These are phyloP conservation scores for Elgaria multicarinata DNA, from an alignment of 2,113 vertebrate species.

Conservation along the genomic window DNA sequence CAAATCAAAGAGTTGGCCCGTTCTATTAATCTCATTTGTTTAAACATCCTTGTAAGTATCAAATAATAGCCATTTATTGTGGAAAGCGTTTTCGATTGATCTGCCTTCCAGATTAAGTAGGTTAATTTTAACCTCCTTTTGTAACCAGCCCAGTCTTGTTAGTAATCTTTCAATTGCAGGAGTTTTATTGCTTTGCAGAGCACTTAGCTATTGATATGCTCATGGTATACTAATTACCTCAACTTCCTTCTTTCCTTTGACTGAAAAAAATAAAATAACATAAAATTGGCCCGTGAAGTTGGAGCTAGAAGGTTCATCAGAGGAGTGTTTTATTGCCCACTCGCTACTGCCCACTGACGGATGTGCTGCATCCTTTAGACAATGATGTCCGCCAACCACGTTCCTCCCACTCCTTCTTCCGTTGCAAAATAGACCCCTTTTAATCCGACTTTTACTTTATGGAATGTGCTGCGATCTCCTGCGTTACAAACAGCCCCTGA, in stretches of 20 bases:
- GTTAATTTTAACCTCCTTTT: conserved; percentile 15
- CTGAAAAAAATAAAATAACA: background rate
- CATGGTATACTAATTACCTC: background rate
- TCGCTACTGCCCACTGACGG: no score
- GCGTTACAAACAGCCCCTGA: no score
- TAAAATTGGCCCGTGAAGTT: background rate
- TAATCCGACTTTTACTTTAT: no score
- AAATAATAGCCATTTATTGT: background rate
- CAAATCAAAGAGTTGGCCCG: background rate
- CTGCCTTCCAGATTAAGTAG: conserved; percentile 10
- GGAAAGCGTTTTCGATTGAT: background rate
- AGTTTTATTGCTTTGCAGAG: conserved; percentile 5
- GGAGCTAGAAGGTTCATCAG: no score
- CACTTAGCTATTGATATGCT: background rate
- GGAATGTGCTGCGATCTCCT: no score
- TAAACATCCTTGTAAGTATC: background rate
- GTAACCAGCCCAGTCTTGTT: background rate
- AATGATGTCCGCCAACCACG: no score
- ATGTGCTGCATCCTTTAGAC: no score
- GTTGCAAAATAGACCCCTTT: no score
- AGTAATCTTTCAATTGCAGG: background rate
- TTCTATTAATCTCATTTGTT: background rate
- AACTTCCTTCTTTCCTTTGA: background rate
- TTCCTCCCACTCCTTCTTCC: no score
- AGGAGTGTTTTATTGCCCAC: no score